These are phyloP conservation scores for Drosophila erecta DNA, from an alignment of 1,140 invertebrate species.

Conservation along the genomic window DNA sequence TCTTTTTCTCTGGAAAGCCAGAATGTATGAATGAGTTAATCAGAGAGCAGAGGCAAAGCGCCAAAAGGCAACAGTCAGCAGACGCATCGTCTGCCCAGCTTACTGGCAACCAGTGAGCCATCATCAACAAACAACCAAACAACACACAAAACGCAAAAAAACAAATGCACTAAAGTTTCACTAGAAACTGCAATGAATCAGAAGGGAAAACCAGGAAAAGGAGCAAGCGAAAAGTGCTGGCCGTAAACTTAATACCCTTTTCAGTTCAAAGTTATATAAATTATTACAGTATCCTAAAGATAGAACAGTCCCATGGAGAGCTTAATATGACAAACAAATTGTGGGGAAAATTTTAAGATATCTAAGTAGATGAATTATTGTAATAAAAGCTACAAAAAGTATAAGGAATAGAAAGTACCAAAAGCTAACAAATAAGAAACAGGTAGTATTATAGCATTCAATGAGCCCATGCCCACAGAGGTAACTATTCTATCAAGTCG, in stretches of 20 bases:
- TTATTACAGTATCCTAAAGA: neutral
- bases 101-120: constrained; percentile 48
- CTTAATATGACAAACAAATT: no score
- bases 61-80: constrained; percentile 64
- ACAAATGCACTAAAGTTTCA: constrained; percentile 63
- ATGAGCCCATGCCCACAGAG: no score
- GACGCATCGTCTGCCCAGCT: constrained; percentile 65
- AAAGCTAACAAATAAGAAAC: neutral
- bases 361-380: no score
- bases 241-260: constrained; percentile 33
- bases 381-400: no score
- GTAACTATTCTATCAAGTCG: neutral
- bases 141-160: constrained; percentile 54
- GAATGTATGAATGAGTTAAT: constrained; percentile 78
- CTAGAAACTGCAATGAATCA: constrained; percentile 76
- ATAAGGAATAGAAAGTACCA: neutral
- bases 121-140: constrained; percentile 44
- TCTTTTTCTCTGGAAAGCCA: constrained; percentile 31
- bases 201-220: constrained; percentile 37
- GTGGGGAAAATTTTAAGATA: no score
- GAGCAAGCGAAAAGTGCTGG: constrained; percentile 10
- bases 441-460: neutral
- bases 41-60: constrained; percentile 67
- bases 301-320: neutral
- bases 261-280: neutral